These are phyloP conservation scores for Campylomormyrus tamandua DNA, from an alignment of 2,113 vertebrate species.

Conservation along the genomic window DNA sequence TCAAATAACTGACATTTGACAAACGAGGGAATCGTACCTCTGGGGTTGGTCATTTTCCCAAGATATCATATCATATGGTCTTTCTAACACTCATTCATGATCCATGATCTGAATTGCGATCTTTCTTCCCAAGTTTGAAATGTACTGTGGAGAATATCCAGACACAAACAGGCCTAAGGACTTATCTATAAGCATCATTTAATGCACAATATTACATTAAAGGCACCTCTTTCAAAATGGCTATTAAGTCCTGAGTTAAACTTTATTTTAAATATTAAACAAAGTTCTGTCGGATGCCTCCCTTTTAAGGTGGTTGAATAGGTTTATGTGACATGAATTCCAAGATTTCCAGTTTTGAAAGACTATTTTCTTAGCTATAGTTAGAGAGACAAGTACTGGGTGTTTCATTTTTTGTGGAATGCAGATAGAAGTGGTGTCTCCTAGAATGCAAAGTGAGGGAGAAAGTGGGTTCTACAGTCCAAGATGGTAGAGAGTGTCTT, in stretches of 20 bases:
- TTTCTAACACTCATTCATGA: neutral
- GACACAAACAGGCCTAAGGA: neutral
- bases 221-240: neutral
- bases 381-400: no score
- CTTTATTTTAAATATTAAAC: neutral
- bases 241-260: neutral
- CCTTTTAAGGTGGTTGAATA: neutral
- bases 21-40: neutral
- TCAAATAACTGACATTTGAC: neutral
- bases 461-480: no score
- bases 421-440: no score
- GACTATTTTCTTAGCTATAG: no score
- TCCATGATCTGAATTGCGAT: neutral
- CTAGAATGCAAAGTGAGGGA: no score
- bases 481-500: no score
- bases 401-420: no score
- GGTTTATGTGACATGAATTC: no score
- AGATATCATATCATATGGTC: neutral
- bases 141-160: neutral
- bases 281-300: neutral
- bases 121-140: neutral
- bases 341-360: no score
- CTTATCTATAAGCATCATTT: no score
- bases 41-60: neutral
- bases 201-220: neutral